Conservation (phyloP, 2,797 vertebrate genomes). For the Catharus ustulatus region DNA sequence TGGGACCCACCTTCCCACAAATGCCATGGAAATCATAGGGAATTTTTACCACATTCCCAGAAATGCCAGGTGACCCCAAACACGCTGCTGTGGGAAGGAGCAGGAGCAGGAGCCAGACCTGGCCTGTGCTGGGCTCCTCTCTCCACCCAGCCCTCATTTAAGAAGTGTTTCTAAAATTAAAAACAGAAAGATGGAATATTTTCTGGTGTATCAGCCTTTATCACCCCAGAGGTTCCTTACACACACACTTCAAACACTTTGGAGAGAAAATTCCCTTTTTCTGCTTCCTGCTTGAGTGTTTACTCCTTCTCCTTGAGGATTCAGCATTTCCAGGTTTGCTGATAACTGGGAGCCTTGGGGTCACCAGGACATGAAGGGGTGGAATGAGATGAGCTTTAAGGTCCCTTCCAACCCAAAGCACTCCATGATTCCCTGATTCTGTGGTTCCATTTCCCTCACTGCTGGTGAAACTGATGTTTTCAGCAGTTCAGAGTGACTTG, state of each 20-base stretch:
- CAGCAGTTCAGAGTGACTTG: neutral
- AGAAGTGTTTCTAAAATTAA: neutral
- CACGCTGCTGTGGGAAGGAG: neutral
- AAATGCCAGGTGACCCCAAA: neutral
- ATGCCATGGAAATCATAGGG: too few relatives aligned
- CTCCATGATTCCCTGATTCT: neutral
- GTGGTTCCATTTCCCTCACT: neutral
- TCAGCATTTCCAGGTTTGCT: neutral
- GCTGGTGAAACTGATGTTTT: neutral
- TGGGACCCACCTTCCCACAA: neutral
- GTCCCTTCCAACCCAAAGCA: neutral
- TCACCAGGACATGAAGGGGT: neutral
- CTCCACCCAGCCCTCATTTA: neutral
- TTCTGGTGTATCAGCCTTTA: neutral
- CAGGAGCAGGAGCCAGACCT: neutral
- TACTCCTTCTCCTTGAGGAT: neutral
- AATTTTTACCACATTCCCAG: too few relatives aligned
- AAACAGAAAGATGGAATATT: neutral
- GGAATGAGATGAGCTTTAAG: neutral
- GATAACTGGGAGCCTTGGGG: neutral
- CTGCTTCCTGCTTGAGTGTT: neutral
- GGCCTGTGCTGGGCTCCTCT: neutral
- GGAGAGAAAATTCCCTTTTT: neutral
- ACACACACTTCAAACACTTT: rapidly evolving
- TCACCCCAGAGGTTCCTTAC: neutral